phyloP scores from a whole-genome alignment of 2,888 invertebrate genomes.

The Ophion ellenae region DNA sequence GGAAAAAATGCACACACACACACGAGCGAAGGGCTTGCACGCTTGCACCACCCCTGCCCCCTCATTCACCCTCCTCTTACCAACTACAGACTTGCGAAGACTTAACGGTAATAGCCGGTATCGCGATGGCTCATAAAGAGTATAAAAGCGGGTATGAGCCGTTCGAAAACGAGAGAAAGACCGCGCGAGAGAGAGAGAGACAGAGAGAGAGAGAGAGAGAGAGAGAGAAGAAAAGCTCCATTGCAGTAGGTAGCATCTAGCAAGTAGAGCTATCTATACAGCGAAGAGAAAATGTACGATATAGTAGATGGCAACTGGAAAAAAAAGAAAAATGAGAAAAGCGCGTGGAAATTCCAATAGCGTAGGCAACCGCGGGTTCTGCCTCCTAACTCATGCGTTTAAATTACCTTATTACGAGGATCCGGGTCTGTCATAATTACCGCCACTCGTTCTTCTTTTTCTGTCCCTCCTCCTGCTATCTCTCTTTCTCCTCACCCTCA shows the following conservation, averaged over 20 bases:
- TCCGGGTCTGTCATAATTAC: constrained; percentile 80
- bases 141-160: constrained; percentile 68
- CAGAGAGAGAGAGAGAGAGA: constrained; percentile 30
- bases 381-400: constrained; percentile 82
- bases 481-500: neutral
- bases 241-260: neutral
- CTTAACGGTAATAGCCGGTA: constrained; percentile 60
- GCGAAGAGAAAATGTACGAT: constrained; percentile 32
- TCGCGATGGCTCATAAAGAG: constrained; percentile 73
- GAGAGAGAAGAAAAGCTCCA: neutral
- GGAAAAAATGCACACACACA: neutral
- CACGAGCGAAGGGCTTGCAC: constrained; percentile 4
- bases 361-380: constrained; percentile 67
- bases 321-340: constrained; percentile 51
- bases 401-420: constrained; percentile 82
- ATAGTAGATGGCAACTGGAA: constrained; percentile 21
- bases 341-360: constrained; percentile 59
- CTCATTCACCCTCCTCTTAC: neutral
- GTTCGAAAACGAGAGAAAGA: constrained; percentile 47
- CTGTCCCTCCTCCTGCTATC: neutral
- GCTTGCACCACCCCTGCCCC: constrained; percentile 29
- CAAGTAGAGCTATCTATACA: constrained; percentile 26
- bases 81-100: constrained; percentile 16
- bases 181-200: neutral
- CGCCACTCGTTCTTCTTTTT: constrained; percentile 24